Conservation (phyloP, 1,140 invertebrate species). For the Drosophila hydei region DNA sequence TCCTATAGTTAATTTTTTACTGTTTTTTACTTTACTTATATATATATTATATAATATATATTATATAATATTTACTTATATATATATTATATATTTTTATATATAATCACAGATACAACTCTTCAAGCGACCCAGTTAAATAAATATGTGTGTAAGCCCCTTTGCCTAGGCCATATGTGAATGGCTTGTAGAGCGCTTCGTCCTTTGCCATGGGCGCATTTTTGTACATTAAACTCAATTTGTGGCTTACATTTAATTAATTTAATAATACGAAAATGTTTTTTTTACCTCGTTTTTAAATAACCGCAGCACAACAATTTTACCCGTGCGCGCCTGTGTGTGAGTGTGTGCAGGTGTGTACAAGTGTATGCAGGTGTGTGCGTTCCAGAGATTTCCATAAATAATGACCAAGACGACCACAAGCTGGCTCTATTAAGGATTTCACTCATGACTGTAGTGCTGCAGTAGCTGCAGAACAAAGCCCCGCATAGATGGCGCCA, state of each 20-base stretch:
- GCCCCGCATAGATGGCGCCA: slow-evolving; percentile 57
- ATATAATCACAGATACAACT: slow-evolving; percentile 2
- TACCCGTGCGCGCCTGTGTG: neutral
- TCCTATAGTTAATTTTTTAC: too few relatives aligned
- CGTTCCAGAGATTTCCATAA: slow-evolving; percentile 12
- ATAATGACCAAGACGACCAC: slow-evolving; percentile 26
- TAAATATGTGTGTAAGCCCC: slow-evolving; percentile 9
- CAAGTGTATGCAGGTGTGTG: slow-evolving; percentile 10
- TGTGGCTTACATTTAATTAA: slow-evolving; percentile 79
- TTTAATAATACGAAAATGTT: slow-evolving; percentile 70
- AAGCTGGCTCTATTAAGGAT: slow-evolving; percentile 9
- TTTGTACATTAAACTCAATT: slow-evolving; percentile 80
- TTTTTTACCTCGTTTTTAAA: slow-evolving; percentile 35
- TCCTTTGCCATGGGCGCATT: slow-evolving; percentile 59
- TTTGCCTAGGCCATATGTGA: slow-evolving; percentile 21
- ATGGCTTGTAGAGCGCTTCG: slow-evolving; percentile 32
- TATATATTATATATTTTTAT: neutral
- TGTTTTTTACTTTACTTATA: too few relatives aligned
- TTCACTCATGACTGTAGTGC: neutral
- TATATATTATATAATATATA: too few relatives aligned
- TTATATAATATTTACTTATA: too few relatives aligned
- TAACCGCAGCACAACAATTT: slow-evolving; percentile 57
- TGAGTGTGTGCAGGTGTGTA: neutral
- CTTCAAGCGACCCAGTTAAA: slow-evolving; percentile 21
- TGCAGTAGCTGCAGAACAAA: slow-evolving; percentile 17